Evolutionary conservation across 1,140 invertebrate species (phyloP), one percentile per base, ranked within the genome.

Genomic region (Riptortus pedestris): DNA sequence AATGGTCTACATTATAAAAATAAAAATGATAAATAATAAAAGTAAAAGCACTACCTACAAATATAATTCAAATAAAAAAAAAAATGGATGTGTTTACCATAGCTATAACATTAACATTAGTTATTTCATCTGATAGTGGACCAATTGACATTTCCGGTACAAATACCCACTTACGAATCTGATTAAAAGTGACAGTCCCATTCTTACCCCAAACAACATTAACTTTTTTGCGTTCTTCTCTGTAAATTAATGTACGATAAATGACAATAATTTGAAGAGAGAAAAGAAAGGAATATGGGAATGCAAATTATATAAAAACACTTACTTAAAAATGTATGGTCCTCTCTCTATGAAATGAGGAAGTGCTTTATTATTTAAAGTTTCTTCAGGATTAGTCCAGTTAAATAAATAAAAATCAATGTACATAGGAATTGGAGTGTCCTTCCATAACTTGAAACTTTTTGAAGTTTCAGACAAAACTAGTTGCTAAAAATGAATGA

Each of bases 361-460:
- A 69, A 85, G 87, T 11, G 26, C 60, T 45, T 63, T 65, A 24
- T 52, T 64, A 14, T 63, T 33, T 0, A 77, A 72, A 5, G 71
- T 69, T n/a, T 82, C 74, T 18, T 83, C 73, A 0, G 82, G 73
- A 74, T 92, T 91, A 0, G 87, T 90, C 86, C 88, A 91, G 73
- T 92, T 91, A 71, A 86, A 92, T 63, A 91, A 76, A 72, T 85
- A 83, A 63, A 91, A 78, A 65, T 85, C 82, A n/a, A 91, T 80
- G 70, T 83, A 85, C 74, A 91, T 84, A 0, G 88, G 87, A 48
- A 90, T 79, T 0, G 86, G 82, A 0, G 85, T 86, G 68, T 83
- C 79, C 67, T 82, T 75, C 89, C 89, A 92, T 60, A 84, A 76
- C 5, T 77, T 65, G 71, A 78, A 89, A 60, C 79, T 80, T 65